Conservation (phyloP, 2,888 invertebrate species). For the Lingula anatina region DNA sequence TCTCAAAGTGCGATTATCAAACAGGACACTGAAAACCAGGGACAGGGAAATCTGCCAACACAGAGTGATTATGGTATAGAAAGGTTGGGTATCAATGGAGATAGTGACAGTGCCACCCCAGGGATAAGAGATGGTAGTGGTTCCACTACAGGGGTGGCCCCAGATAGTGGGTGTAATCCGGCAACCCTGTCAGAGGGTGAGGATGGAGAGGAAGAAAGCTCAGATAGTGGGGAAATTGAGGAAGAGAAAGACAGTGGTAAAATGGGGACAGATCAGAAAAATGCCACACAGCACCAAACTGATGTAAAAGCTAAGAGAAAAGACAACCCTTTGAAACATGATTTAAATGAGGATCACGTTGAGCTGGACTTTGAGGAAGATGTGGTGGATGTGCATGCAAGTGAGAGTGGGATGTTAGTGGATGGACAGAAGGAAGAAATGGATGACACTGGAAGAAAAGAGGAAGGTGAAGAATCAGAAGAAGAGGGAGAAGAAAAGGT, state of each 20-base stretch:
- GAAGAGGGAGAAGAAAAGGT: slow-evolving; percentile 14
- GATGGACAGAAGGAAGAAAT: slow-evolving; percentile 8
- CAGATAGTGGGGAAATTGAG: slow-evolving; percentile 17
- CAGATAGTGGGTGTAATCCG: neutral
- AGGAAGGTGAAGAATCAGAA: slow-evolving; percentile 22
- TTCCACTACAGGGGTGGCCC: neutral
- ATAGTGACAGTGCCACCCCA: slow-evolving; percentile 6
- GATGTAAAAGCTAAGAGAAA: too few species aligned
- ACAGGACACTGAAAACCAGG: too few species aligned
- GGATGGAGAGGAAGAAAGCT: slow-evolving; percentile 8
- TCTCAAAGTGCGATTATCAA: too few species aligned
- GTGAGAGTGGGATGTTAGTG: slow-evolving; percentile 1
- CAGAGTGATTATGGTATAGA: too few species aligned
- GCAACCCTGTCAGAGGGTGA: neutral
- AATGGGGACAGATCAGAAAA: too few species aligned
- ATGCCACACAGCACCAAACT: too few species aligned
- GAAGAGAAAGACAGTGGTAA: slow-evolving; percentile 15
- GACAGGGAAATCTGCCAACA: too few species aligned
- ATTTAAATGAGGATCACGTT: slow-evolving; percentile 43
- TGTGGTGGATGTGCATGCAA: slow-evolving; percentile 14
- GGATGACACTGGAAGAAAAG: slow-evolving; percentile 18
- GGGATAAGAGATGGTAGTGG: slow-evolving; percentile 1
- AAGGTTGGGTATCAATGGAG: too few species aligned
- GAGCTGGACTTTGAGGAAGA: slow-evolving; percentile 53
- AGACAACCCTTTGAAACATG: neutral